Evolutionary conservation across 1,140 invertebrate genomes (phyloP), one percentile per base, ranked within the genome.

Genomic region (Lasioglossum albipes): DNA sequence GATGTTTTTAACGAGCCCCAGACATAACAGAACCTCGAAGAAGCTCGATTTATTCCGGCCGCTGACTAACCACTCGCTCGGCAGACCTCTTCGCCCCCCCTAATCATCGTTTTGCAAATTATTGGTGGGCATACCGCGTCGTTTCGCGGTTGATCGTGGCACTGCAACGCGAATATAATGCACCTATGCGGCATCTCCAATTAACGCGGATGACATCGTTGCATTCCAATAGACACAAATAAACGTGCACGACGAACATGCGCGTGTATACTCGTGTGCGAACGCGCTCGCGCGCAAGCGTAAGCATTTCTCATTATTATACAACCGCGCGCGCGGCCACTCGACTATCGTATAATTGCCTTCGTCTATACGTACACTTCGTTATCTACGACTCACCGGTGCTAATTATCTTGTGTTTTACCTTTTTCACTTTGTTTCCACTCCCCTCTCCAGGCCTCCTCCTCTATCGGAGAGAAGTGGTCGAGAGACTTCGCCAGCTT

Each of bases 61-160:
- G 16, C 52, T 31, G 16, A 18, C 77, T 67, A 54, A 20, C 0
- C 41, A 27, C 16, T 16, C 22, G 41, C 49, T n/a, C 45, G 3
- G 5, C 7, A 0, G 2, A 20, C 7, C 7, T 7, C 54, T 16
- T 6, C 52, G 16, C 13, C 13, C 18, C 22, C 49, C 52, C 59
- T 87, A 86, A 87, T 81, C 81, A 86, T 73, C 82, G 67, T 87
- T 87, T 86, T 84, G 74, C 81, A 86, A 87, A 87, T 86, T 87
- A 87, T 86, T 79, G 85, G 84, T 22, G 78, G 84, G 66, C 45
- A 69, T 74, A 45, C 54, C 45, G 61, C 72, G 71, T 64, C 75
- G 74, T 75, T 82, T 79, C 79, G 65, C 64, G 80, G 75, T 85
- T 69, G 75, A 85, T 85, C 68, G 80, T 57, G 66, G 76, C 61